Percentiles rank a stretch among this genome's conserved stretches.
Conservation (phyloP, 1,140 invertebrate genomes). For the Meloidogyne chitwoodi region DNA sequence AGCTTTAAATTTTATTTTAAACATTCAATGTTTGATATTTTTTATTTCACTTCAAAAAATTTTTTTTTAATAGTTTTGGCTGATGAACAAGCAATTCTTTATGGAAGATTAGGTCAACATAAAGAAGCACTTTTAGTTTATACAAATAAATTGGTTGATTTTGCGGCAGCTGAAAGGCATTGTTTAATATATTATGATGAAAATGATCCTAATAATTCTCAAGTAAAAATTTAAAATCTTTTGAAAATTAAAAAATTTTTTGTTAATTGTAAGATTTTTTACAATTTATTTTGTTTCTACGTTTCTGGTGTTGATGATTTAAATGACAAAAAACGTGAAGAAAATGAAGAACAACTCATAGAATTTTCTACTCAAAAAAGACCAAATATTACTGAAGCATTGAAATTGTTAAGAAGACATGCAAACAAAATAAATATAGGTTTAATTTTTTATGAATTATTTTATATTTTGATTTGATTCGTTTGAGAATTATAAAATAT, state of each 20-base stretch:
- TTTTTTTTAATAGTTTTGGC: slow-evolving; percentile 65
- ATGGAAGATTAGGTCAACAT: slow-evolving; percentile 79
- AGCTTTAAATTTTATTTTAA: background rate
- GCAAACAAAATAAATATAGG: slow-evolving; percentile 34
- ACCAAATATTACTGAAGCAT: slow-evolving; percentile 37
- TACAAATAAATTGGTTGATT: slow-evolving; percentile 75
- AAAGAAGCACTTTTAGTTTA: slow-evolving; percentile 88
- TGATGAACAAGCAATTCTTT: slow-evolving; percentile 85
- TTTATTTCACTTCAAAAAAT: background rate
- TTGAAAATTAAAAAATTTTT: too few relatives aligned
- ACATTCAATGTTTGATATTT: too few relatives aligned
- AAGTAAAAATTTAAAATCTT: too few relatives aligned
- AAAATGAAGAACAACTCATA: slow-evolving; percentile 15
- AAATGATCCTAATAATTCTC: slow-evolving; percentile 27
- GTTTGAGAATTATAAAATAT: background rate
- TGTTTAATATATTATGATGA: slow-evolving; percentile 35
- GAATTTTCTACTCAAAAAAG: background rate
- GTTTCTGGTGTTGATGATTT: background rate
- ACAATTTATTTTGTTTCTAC: slow-evolving; percentile 43
- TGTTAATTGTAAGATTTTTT: slow-evolving; percentile 44
- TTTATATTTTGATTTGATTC: background rate
- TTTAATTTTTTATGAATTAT: background rate
- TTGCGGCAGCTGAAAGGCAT: slow-evolving; percentile 70
- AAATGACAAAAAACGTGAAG: background rate
- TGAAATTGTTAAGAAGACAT: slow-evolving; percentile 39